Evolutionary conservation across 1,140 invertebrate species (phyloP), one percentile per base, ranked within the genome.

Genomic region (Drosophila sucinea): DNA sequence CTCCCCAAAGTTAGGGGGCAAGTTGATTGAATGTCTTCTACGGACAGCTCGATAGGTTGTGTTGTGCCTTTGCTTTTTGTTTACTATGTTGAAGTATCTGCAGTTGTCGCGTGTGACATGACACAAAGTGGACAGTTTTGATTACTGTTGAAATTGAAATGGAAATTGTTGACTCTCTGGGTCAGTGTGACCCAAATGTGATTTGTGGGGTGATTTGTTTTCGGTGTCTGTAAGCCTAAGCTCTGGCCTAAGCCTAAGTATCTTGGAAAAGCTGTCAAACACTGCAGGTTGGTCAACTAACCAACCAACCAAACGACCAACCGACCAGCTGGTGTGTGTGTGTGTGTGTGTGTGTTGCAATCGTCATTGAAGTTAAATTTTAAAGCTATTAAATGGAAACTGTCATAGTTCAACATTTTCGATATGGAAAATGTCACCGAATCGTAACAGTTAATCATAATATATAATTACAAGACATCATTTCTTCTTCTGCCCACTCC

Each of bases 81-180:
- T 85, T 86, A 82, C 81, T 17, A 17, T 17, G 17, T 73, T 82
- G 79, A 85, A 85, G 83, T 86, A 82, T 86, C 82, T 86, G 82
- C 83, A 86, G 75, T 87, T 81, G 74, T 77, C 74, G 74, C 74
- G 74, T 77, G 74, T 77, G 74, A 77, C 74, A 77, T 77, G 82
- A 86, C 82, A 86, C 83, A 86, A 86, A 86, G 82, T 86, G 82
- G 82, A 83, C 83, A 86, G 82, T 87, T 86, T 86, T 87, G 82
- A 86, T 86, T 86, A 86, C 83, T 87, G 82, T 77, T 86, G 83
- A 87, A 86, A 86, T 87, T 81, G 82, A 86, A 86, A 86, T 84
- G 83, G 82, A 86, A 86, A 86, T 86, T 72, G 82, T 83, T 77
- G 44, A 27, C 60, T 77, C 55, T 77, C 41, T 77, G 73, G 73